phyloP scores from a whole-genome alignment of 2,113 vertebrate species.

The Danionella cerebrum region DNA sequence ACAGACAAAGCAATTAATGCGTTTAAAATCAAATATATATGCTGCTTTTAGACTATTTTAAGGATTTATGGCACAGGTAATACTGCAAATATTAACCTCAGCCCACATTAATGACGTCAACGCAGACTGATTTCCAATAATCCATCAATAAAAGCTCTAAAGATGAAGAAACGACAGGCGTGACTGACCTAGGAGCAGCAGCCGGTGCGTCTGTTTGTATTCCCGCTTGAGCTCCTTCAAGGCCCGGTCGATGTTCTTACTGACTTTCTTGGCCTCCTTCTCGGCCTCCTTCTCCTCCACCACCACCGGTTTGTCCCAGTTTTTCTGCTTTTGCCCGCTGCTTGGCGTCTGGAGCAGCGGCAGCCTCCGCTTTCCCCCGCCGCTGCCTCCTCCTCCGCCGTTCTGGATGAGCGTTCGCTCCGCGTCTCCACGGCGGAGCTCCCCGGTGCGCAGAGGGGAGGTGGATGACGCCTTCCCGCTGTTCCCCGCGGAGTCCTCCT shows the following conservation, averaged over 20 bases:
- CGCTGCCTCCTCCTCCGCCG: slow-evolving; percentile 56
- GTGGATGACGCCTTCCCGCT: slow-evolving; percentile 45
- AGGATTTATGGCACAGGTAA: too few relatives aligned
- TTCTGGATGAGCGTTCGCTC: slow-evolving; percentile 69
- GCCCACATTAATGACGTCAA: background rate
- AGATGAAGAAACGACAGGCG: background rate
- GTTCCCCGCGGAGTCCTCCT: slow-evolving; percentile 60
- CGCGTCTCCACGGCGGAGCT: slow-evolving; percentile 58
- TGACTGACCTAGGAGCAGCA: slow-evolving; percentile 79
- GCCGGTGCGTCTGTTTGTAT: slow-evolving; percentile 87
- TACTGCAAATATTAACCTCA: too few relatives aligned
- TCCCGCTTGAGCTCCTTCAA: slow-evolving; percentile 87
- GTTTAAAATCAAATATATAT: too few relatives aligned
- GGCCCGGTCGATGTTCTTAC: slow-evolving; percentile 81
- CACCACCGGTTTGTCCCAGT: slow-evolving; percentile 80
- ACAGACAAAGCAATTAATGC: too few relatives aligned
- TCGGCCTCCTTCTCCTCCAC: slow-evolving; percentile 86
- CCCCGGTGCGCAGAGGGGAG: slow-evolving; percentile 56
- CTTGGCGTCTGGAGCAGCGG: slow-evolving; percentile 61
- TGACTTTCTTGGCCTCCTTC: slow-evolving; percentile 86
- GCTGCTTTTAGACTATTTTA: too few relatives aligned
- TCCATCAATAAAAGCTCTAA: too few relatives aligned
- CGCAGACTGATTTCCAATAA: background rate
- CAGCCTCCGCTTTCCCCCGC: slow-evolving; percentile 55
- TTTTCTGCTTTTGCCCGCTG: slow-evolving; percentile 66